Conservation (phyloP, 2,113 vertebrate species). For the Paradoxurus hermaphroditus region DNA sequence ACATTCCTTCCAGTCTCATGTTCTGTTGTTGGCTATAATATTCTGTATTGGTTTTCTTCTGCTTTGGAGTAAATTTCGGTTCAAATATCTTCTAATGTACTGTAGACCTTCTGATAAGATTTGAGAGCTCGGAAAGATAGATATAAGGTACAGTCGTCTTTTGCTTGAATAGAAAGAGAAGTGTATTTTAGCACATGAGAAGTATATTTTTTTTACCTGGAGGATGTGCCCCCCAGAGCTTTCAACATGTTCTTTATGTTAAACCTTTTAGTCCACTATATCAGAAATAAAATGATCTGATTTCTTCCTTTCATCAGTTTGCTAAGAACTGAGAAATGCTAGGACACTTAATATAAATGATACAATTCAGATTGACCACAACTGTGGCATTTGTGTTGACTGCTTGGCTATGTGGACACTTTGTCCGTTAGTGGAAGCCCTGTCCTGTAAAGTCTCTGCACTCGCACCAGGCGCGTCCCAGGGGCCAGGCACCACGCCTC, state of each 20-base stretch:
- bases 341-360: background rate
- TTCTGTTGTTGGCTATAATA: background rate
- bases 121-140: background rate
- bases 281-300: background rate
- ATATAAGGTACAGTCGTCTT: background rate
- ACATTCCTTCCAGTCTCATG: background rate
- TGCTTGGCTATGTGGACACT: background rate
- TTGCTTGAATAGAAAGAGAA: background rate
- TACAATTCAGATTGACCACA: background rate
- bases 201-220: too few species aligned
- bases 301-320: background rate
- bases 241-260: background rate
- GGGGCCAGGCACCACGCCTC: too few species aligned
- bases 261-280: background rate
- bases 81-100: background rate
- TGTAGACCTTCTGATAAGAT: background rate
- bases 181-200: background rate
- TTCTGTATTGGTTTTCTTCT: background rate
- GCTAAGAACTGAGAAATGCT: background rate
- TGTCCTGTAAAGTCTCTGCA: rapidly evolving
- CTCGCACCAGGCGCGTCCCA: rapidly evolving
- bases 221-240: background rate
- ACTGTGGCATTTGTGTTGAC: background rate
- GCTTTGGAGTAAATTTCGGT: background rate
- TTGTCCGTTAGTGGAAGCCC: background rate